Evolutionary conservation across 2,797 vertebrate genomes (phyloP).

Genomic region (Pseudotriccus pelzelni): DNA sequence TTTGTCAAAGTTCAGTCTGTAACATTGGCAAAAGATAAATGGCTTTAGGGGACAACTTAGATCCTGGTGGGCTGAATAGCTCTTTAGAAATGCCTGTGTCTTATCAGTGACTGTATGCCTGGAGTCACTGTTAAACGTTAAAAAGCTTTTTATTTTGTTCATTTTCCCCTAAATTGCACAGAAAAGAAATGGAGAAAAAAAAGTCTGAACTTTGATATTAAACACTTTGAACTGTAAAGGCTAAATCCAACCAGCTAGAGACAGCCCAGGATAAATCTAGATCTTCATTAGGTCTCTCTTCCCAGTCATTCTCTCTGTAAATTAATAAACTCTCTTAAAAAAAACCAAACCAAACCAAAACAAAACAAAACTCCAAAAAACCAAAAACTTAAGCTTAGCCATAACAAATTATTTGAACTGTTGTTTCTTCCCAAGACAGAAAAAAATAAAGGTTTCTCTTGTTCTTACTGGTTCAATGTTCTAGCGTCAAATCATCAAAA

Average conservation of each 20-base stretch:
- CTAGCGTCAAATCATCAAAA: not conserved
- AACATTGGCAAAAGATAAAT: not conserved
- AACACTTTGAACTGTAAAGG: constrained; percentile 3
- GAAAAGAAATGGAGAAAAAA: not conserved
- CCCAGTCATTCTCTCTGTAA: not conserved
- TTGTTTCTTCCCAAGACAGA: not conserved
- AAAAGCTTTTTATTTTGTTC: constrained; percentile 9
- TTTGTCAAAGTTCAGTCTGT: not conserved
- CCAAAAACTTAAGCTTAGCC: not conserved
- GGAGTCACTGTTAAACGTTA: not conserved
- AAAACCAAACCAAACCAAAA: not conserved
- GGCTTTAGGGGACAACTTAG: not conserved
- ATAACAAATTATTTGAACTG: not conserved
- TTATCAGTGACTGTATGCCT: not conserved
- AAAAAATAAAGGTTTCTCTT: not conserved
- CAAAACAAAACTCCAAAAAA: not conserved
- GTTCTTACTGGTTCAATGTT: not conserved
- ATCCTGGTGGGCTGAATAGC: not conserved
- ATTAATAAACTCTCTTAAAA: not conserved
- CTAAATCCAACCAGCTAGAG: not conserved
- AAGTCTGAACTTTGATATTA: constrained; percentile 12
- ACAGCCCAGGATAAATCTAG: not conserved
- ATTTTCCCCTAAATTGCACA: not conserved
- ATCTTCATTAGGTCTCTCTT: not conserved
- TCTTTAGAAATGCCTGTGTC: not conserved